Evolutionary conservation across 2,113 vertebrate species (phyloP).

Genomic region (Muntiacus muntjak): DNA sequence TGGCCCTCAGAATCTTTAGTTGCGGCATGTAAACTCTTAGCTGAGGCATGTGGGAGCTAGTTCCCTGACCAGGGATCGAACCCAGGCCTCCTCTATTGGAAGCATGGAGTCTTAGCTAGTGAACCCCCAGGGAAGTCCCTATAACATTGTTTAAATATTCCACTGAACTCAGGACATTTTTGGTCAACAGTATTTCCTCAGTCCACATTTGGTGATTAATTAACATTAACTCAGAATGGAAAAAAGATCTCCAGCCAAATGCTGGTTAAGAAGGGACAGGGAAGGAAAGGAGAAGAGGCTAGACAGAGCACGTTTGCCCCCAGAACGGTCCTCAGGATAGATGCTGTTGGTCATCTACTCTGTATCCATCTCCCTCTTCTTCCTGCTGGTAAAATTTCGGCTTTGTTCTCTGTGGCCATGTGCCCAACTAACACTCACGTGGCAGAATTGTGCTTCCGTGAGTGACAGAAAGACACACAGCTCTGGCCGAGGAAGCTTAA

Average conservation of each 20-base stretch:
- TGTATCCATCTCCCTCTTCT: background rate
- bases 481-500: background rate
- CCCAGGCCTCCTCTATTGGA: background rate
- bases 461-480: background rate
- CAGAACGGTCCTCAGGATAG: background rate
- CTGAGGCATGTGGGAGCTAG: background rate
- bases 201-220: background rate
- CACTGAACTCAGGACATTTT: background rate
- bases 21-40: background rate
- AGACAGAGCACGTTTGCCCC: fast-evolving
- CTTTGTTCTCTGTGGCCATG: background rate
- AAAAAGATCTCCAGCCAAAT: background rate
- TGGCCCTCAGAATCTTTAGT: background rate
- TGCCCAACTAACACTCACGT: background rate
- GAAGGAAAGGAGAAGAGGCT: too few species aligned
- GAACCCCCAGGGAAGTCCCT: background rate
- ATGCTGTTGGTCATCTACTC: fast-evolving
- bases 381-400: background rate
- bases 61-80: background rate
- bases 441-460: background rate
- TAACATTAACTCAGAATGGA: background rate
- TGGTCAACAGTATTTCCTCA: background rate
- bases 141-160: background rate
- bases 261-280: background rate
- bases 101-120: background rate